phyloP scores from a whole-genome alignment of 2,797 vertebrate genomes.

The Tympanoctomys barrerae region DNA sequence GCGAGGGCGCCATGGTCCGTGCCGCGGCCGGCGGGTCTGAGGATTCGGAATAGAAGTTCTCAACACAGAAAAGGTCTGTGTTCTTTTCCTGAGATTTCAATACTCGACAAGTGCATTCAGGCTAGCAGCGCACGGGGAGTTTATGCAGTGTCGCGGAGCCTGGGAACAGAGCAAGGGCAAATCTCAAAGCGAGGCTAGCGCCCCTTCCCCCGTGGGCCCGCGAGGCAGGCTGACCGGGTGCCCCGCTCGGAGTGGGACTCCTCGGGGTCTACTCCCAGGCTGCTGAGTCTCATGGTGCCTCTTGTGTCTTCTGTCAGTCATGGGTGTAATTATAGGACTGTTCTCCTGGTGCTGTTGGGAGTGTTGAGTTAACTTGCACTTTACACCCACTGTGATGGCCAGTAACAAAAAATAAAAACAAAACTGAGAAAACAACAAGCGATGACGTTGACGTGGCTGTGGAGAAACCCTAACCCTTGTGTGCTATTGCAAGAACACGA shows the following conservation, averaged over 20 bases:
- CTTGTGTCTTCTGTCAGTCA: neutral
- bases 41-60: neutral
- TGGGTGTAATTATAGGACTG: neutral
- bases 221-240: neutral
- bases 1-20: neutral
- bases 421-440: neutral
- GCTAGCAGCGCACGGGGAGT: neutral
- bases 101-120: neutral
- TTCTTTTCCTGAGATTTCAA: neutral
- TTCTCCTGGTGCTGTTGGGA: neutral
- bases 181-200: neutral
- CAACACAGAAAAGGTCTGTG: neutral
- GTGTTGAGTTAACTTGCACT: neutral
- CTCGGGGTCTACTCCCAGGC: neutral
- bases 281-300: neutral
- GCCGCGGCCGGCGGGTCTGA: neutral
- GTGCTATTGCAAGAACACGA: neutral
- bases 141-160: neutral
- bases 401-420: neutral
- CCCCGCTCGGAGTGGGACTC: neutral
- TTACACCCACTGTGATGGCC: neutral
- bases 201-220: too few species aligned
- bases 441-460: neutral
- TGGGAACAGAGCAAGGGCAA: neutral
- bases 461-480: neutral